Evolutionary conservation across 2,797 vertebrate genomes (phyloP).

Genomic region (Lagodon rhomboides): DNA sequence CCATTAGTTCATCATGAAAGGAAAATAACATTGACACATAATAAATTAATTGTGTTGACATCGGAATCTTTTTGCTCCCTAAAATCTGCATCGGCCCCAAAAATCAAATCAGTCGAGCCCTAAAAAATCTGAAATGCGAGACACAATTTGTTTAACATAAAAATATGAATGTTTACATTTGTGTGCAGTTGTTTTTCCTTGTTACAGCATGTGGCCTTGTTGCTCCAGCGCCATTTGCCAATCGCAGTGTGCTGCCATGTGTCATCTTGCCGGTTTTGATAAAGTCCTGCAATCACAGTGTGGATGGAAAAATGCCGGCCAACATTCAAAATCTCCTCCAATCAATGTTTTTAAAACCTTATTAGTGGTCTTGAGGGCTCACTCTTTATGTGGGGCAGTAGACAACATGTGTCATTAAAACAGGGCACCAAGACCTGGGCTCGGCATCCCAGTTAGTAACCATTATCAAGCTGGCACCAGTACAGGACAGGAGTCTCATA

Average conservation of each 20-base stretch:
- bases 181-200: neutral
- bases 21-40: conserved; percentile 31
- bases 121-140: neutral
- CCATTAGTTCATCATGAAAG: conserved; percentile 37
- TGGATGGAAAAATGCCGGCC: neutral
- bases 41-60: conserved; percentile 4
- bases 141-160: neutral
- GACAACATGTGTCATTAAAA: conserved; percentile 35
- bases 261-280: neutral
- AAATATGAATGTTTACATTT: neutral
- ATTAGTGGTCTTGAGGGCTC: neutral
- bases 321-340: neutral
- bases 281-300: neutral
- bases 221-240: neutral
- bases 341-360: neutral
- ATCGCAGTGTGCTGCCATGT: neutral
- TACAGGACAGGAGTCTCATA: conserved; percentile 6
- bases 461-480: conserved; percentile 39
- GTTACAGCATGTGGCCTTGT: neutral
- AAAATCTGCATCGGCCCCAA: too few species aligned
- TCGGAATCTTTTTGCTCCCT: too few species aligned
- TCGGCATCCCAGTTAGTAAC: conserved; percentile 23
- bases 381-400: conserved; percentile 17
- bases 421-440: conserved; percentile 43
- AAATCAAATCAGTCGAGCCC: too few species aligned